A percentile compares a stretch with the other conserved stretches of the same genome.
These are phyloP conservation scores for Chrysomallon squamiferum DNA, from an alignment of 1,140 invertebrate genomes.

Conservation along the genomic window DNA sequence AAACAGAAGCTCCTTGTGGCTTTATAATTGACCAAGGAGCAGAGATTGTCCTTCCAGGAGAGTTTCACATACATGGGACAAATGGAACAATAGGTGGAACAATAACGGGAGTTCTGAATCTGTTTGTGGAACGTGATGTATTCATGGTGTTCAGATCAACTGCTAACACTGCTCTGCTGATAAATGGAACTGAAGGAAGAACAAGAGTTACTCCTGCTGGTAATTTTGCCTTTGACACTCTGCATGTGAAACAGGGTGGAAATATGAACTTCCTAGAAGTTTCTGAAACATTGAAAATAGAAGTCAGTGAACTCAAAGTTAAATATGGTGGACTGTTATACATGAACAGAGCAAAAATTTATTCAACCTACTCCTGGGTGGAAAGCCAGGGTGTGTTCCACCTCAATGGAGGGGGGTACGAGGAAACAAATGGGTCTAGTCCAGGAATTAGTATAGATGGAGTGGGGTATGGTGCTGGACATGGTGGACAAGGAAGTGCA, in stretches of 20 bases:
- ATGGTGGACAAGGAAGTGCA: conserved; percentile 47
- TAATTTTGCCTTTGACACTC: conserved; percentile 37
- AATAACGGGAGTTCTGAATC: conserved; percentile 40
- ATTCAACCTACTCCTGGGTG: conserved; percentile 41
- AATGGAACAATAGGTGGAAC: conserved; percentile 44
- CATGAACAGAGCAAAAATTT: conserved; percentile 44
- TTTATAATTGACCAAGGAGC: conserved; percentile 42
- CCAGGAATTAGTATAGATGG: conserved; percentile 32
- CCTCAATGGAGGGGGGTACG: conserved; percentile 37
- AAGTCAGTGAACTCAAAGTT: conserved; percentile 34
- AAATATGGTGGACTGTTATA: conserved; percentile 45
- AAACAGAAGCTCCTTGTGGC: conserved; percentile 48
- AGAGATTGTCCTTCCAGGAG: conserved; percentile 43
- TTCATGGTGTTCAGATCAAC: conserved; percentile 37
- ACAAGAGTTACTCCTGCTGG: conserved; percentile 34
- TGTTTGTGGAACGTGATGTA: conserved; percentile 37
- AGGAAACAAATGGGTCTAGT: conserved; percentile 30
- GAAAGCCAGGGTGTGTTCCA: conserved; percentile 47
- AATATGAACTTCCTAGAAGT: conserved; percentile 38
- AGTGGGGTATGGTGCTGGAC: conserved; percentile 41
- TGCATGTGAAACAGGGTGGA: conserved; percentile 37
- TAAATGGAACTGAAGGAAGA: conserved; percentile 36
- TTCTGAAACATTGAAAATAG: conserved; percentile 25
- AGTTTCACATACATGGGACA: conserved; percentile 46
- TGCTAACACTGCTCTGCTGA: conserved; percentile 40